Evolutionary conservation across 30 jellyfish, hydroid and myxozoan species (phyloP).

Genomic region (Chrysaora quinquecirrha): DNA sequence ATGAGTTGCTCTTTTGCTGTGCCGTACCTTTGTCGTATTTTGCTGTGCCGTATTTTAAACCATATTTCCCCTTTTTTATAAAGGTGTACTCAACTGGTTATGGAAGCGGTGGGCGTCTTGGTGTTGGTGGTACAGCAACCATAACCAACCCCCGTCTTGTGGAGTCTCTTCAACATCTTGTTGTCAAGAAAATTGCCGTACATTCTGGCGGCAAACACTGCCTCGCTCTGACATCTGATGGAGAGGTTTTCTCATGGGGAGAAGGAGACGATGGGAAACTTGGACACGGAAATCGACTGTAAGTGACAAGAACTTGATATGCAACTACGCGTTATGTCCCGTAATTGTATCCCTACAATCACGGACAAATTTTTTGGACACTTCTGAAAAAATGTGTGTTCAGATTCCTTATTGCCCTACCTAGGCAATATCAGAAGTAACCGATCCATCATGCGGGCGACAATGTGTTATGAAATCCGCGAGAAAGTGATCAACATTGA

Average conservation of each 20-base stretch:
- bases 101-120: constrained; percentile 91
- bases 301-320: constrained; percentile 42
- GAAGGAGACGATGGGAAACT: constrained; percentile 98
- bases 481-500: too few relatives aligned
- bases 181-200: constrained; percentile 80
- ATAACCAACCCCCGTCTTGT: constrained; percentile 77
- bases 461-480: too few relatives aligned
- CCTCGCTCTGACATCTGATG: constrained; percentile 95
- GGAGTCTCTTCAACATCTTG: constrained; percentile 81
- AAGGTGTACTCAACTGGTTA: constrained; percentile 91
- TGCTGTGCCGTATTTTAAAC: too few relatives aligned
- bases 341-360: too few relatives aligned
- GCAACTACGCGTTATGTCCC: too few relatives aligned
- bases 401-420: too few relatives aligned
- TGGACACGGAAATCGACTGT: constrained; percentile 95
- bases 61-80: not conserved
- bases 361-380: too few relatives aligned
- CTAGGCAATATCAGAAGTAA: too few relatives aligned
- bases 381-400: too few relatives aligned
- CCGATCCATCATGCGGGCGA: too few relatives aligned
- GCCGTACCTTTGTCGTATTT: too few relatives aligned
- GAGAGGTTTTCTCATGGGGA: constrained; percentile 98
- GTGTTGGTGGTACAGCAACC: constrained; percentile 85
- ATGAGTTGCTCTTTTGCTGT: too few relatives aligned
- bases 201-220: constrained; percentile 98